Conservation (phyloP, 2,113 vertebrate species). For the Bostrychus sinensis region DNA sequence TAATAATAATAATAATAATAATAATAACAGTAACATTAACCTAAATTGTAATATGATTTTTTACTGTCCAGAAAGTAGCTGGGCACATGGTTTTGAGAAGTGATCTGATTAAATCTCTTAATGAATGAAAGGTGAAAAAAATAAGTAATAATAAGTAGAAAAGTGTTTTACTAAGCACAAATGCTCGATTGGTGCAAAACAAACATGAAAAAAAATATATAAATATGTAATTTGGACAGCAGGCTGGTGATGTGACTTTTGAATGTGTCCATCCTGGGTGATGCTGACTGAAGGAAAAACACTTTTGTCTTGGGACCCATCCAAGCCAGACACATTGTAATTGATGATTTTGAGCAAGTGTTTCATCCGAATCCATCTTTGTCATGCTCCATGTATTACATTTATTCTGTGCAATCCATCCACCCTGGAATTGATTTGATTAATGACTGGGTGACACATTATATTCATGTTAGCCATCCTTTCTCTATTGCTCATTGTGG, state of each 20-base stretch:
- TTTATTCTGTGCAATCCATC: slow-evolving; percentile 78
- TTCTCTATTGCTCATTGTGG: slow-evolving; percentile 45
- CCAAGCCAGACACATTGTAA: slow-evolving; percentile 67
- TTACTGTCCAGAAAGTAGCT: too few relatives aligned
- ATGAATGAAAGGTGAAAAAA: too few relatives aligned
- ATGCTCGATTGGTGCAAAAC: not conserved
- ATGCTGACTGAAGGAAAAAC: slow-evolving; percentile 31
- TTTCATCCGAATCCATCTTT: slow-evolving; percentile 74
- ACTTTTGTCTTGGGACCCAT: slow-evolving; percentile 64
- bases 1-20: too few relatives aligned
- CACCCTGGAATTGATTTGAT: slow-evolving; percentile 73
- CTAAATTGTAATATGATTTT: too few relatives aligned
- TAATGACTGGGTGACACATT: slow-evolving; percentile 75
- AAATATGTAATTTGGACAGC: not conserved
- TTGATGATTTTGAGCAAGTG: slow-evolving; percentile 73
- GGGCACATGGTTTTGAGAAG: too few relatives aligned
- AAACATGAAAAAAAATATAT: not conserved
- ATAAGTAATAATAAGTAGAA: too few relatives aligned
- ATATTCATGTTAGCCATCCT: slow-evolving; percentile 55
- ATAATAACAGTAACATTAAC: too few relatives aligned
- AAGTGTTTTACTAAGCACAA: too few relatives aligned
- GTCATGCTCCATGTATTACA: slow-evolving; percentile 79
- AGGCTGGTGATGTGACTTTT: slow-evolving; percentile 6
- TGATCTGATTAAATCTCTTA: too few relatives aligned
- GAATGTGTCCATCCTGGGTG: slow-evolving; percentile 11